Evolutionary conservation across 2,888 invertebrate genomes (phyloP).

Genomic region (Cosmopolites sordidus): DNA sequence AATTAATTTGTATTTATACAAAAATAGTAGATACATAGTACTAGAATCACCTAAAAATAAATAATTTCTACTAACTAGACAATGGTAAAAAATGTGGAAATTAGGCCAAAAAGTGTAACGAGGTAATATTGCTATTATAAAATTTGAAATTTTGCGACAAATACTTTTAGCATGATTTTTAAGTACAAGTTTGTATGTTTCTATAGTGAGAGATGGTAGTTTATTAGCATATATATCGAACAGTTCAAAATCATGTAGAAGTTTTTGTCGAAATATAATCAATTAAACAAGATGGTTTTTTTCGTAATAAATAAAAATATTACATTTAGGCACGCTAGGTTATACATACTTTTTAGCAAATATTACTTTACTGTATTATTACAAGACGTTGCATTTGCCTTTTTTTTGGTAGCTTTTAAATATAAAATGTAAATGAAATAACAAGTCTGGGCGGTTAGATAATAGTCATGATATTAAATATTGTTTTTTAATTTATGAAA

Average conservation of each 20-base stretch:
- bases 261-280: neutral
- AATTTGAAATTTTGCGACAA: conserved; percentile 3
- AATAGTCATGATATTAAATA: too few species aligned
- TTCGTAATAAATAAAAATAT: conserved; percentile 21
- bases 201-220: too few species aligned
- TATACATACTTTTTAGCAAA: conserved; percentile 35
- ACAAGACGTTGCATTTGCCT: conserved; percentile 29
- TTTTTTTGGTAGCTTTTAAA: neutral
- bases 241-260: too few species aligned
- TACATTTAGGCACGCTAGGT: conserved; percentile 39
- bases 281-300: conserved; percentile 1
- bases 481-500: too few species aligned
- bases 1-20: too few species aligned
- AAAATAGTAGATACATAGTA: too few species aligned
- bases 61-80: neutral
- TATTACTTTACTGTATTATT: conserved; percentile 36
- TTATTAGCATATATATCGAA: too few species aligned
- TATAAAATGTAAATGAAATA: too few species aligned
- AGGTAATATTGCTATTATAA: conserved; percentile 12
- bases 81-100: conserved; percentile 1
- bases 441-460: too few species aligned
- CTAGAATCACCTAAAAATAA: neutral
- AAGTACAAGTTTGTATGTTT: neutral
- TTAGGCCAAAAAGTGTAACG: conserved; percentile 16
- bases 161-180: neutral